Evolutionary conservation across 2,888 invertebrate species (phyloP), one percentile per base, ranked within the genome.

Genomic region (Spilarctia lutea): DNA sequence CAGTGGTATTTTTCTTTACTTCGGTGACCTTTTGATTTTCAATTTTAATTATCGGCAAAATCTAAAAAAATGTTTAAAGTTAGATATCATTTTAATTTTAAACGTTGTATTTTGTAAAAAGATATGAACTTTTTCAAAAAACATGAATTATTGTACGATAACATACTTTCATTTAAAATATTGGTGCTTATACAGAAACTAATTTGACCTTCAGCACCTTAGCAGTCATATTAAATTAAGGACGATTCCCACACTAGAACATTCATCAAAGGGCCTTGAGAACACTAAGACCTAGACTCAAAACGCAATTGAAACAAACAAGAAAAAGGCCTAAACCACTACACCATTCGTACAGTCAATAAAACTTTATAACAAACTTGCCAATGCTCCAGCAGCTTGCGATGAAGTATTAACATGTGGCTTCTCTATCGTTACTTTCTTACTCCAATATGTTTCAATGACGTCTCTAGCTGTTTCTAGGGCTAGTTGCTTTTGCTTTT

Each of bases 41-140:
- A 72, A 99, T 99, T 93, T 98, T 98, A 0, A 99, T 98, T 45
- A 99, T 97, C 13, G 99, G 99, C 97, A 98, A 97, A 80, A 98
- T 90, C 97, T 97, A 91, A n/a, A 93, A n/a, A 45, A 45, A 33
- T 30, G 8, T 35, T 65, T 4, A 27, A 35, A 35, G 42, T 11
- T 42, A 35, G 24, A 3, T 18, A 24, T 65, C 24, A 35, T 11
- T 20, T 35, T 65, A 35, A 63, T 30, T 10, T 27, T n/a, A 24
- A 60, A n/a, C 52, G 24, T 52, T 24, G 18, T 24, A 20, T 52
- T 20, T 24, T 52, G 52, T 24, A 24, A 52, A 35, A 35, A 35
- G 35, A 35, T 35, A 35, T 35, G 35, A 35, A 35, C 35, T 35
- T 2, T 35, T 35, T 35, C 7, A 6, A 6, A 35, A 35, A 35